These are phyloP conservation scores for Acestrorhynchus altus DNA, from an alignment of 2,797 vertebrate species.

Conservation along the genomic window DNA sequence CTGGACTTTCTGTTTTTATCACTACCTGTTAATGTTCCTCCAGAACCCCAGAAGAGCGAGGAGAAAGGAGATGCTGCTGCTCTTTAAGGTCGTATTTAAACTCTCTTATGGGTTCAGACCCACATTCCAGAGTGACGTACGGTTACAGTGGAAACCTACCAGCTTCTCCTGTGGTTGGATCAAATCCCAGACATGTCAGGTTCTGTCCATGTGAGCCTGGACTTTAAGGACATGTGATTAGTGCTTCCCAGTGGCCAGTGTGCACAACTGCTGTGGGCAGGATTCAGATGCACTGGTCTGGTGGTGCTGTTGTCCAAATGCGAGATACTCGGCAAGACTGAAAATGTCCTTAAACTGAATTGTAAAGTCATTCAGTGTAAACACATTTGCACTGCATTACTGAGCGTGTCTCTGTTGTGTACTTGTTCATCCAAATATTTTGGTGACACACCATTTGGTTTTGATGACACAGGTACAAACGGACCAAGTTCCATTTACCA, in stretches of 20 bases:
- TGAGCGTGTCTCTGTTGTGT: constrained; percentile 10
- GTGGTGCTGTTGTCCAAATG: background rate
- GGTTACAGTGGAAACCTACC: background rate
- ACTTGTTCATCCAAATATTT: constrained; percentile 51
- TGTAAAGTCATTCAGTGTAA: background rate
- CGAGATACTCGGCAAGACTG: background rate
- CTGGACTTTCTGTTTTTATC: too few species aligned
- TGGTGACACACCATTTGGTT: constrained; percentile 45
- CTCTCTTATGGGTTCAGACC: background rate
- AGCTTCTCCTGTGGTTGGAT: background rate
- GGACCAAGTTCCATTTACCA: constrained; percentile 55
- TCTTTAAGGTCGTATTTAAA: background rate
- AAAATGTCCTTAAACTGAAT: background rate
- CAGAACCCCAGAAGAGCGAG: too few species aligned
- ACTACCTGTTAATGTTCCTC: too few species aligned
- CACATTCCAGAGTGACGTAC: background rate
- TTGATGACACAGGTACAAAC: constrained; percentile 60
- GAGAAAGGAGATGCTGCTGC: too few species aligned
- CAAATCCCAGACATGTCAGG: constrained; percentile 26
- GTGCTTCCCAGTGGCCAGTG: background rate
- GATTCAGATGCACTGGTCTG: background rate
- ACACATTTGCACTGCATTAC: background rate
- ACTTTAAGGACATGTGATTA: constrained; percentile 22
- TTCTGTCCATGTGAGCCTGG: background rate
- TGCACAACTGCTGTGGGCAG: background rate